Evolutionary conservation across 2,888 invertebrate species (phyloP).

Genomic region (Patella pellucida): DNA sequence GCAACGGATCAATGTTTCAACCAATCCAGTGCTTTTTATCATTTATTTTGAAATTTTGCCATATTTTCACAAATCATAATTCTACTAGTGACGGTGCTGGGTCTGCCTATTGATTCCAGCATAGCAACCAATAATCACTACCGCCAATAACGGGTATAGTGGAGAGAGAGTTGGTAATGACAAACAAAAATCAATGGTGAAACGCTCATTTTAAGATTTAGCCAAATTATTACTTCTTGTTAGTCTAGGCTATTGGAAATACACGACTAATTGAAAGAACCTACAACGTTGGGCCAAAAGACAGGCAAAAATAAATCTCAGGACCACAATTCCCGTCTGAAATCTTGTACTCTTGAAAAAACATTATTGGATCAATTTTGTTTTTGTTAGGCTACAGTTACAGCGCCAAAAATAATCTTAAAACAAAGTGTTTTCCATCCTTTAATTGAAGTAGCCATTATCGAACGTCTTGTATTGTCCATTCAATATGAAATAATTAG

Average conservation of each 20-base stretch:
- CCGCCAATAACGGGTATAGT: constrained; percentile 28
- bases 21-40: constrained; percentile 31
- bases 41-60: constrained; percentile 41
- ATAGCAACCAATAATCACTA: constrained; percentile 41
- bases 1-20: not conserved
- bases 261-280: constrained; percentile 10
- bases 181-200: constrained; percentile 38
- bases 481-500: constrained; percentile 9
- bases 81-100: constrained; percentile 32
- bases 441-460: constrained; percentile 7
- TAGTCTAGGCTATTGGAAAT: constrained; percentile 10
- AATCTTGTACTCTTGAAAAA: not conserved
- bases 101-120: constrained; percentile 40
- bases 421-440: constrained; percentile 3
- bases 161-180: constrained; percentile 34
- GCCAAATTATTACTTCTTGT: constrained; percentile 23
- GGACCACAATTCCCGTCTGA: not conserved
- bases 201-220: constrained; percentile 40
- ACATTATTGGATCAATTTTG: too few relatives aligned
- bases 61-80: constrained; percentile 42
- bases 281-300: not conserved
- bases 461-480: not conserved
- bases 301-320: not conserved
- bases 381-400: too few relatives aligned
- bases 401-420: not conserved